Evolutionary conservation across 2,888 invertebrate species (phyloP), one percentile per base, ranked within the genome.

Genomic region (Metacarcinus magister): DNA sequence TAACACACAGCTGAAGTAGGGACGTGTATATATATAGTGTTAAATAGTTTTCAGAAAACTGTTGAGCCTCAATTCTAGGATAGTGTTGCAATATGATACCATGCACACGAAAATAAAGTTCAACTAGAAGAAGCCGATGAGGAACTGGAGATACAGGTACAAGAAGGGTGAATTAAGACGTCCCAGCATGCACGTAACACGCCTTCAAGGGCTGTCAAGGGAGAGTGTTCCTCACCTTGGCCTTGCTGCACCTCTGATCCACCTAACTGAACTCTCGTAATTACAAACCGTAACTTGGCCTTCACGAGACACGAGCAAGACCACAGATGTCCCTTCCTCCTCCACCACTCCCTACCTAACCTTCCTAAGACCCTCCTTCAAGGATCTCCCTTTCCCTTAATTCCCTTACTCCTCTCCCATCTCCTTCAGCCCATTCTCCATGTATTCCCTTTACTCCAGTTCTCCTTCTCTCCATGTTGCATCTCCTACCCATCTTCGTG

Each of bases 211-310:
- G 67, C 1, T 23, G n/a, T 67, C 16, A 23, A 16, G 67, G 67
- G 67, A 19, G 67, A 16, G n/a, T 4, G 23, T 67, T 23, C 19
- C 19, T 2, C 19, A 5, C 0, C 67, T 23, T 23, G 16, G 23
- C 23, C 5, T 16, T 1, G 16, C 67, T 4, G 1, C 67, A 19
- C 2, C 67, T 23, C 67, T 67, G 16, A 67, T 23, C 67, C 67
- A 23, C 67, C 67, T 67, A n/a, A n/a, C n/a, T n/a, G n/a, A 67
- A 67, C 67, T 67, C 67, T n/a, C 67, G 67, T 67, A 67, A 67
- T 67, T 67, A 67, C 67, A 67, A 67, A 23, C 67, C 19, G 67
- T 67, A 67, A 67, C 67, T 67, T 67, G 67, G 67, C 48, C 16
- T 67, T 67, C 67, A 23, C 67, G 67, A 67, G 67, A 67, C 54